These are phyloP conservation scores for Poecilobothrus nobilitatus DNA, from an alignment of 2,888 invertebrate species.

Conservation along the genomic window DNA sequence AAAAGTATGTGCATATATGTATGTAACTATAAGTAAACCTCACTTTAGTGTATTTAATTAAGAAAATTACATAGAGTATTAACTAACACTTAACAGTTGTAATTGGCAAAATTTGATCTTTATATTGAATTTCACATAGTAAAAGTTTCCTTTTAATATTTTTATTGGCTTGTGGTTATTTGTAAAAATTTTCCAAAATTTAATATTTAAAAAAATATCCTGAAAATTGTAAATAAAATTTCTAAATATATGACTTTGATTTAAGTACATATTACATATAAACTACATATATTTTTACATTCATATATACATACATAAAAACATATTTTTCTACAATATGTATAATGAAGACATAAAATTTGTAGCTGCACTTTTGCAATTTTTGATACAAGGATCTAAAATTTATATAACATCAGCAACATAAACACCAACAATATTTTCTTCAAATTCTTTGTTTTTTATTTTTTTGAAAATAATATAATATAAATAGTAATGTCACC, in stretches of 20 bases:
- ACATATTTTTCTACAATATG: not conserved
- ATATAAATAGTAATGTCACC: not conserved
- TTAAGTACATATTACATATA: not conserved
- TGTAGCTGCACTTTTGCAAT: conserved; percentile 12
- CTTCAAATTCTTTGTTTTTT: not conserved
- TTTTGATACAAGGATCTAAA: not conserved
- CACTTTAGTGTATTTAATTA: too few species aligned
- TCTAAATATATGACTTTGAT: not conserved
- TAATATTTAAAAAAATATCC: too few species aligned
- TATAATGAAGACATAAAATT: conserved; percentile 1
- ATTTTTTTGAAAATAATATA: not conserved
- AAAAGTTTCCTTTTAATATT: too few species aligned
- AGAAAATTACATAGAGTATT: too few species aligned
- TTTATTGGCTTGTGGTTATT: too few species aligned
- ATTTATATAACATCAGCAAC: not conserved
- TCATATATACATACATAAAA: not conserved
- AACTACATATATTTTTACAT: not conserved
- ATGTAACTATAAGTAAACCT: too few species aligned
- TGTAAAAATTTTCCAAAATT: too few species aligned
- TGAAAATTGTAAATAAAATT: not conserved
- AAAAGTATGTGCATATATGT: too few species aligned
- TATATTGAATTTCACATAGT: too few species aligned
- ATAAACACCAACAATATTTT: not conserved
- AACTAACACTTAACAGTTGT: too few species aligned
- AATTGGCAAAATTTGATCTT: too few species aligned